phyloP scores from a whole-genome alignment of 2,797 vertebrate species.

The Eremophila alpestris region DNA sequence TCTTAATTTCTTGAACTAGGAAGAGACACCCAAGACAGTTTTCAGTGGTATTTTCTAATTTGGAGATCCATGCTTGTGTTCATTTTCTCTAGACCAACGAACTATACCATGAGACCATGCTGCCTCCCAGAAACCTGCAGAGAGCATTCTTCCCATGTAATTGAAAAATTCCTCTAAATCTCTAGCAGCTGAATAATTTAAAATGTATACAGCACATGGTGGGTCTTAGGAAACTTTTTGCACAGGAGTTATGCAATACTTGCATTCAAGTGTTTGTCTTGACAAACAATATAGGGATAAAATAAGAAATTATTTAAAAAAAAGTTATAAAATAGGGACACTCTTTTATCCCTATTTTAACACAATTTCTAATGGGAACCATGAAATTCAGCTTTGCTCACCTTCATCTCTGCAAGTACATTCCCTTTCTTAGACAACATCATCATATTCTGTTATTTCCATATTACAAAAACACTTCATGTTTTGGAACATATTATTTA shows the following conservation, averaged over 20 bases:
- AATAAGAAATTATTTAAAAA: too few relatives aligned
- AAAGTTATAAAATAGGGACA: too few relatives aligned
- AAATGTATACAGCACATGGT: neutral
- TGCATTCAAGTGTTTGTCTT: neutral
- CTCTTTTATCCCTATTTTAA: neutral
- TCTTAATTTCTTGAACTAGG: neutral
- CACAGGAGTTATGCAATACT: neutral
- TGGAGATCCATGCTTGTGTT: neutral
- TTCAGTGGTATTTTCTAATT: neutral
- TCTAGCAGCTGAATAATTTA: neutral
- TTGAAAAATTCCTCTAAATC: neutral
- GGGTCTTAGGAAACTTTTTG: neutral
- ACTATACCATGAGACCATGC: neutral
- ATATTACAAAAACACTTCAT: neutral
- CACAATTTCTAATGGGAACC: neutral
- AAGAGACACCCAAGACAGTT: neutral
- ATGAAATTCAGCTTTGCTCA: neutral
- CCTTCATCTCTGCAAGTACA: neutral
- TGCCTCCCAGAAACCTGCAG: neutral
- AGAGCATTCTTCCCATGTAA: neutral
- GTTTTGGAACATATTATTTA: neutral
- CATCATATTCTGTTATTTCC: neutral
- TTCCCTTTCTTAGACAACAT: neutral
- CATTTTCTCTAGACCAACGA: neutral
- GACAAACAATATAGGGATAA: too few relatives aligned